Evolutionary conservation across 2,113 vertebrate species (phyloP), one percentile per base, ranked within the genome.

Genomic region (Bagarius yarrelli): DNA sequence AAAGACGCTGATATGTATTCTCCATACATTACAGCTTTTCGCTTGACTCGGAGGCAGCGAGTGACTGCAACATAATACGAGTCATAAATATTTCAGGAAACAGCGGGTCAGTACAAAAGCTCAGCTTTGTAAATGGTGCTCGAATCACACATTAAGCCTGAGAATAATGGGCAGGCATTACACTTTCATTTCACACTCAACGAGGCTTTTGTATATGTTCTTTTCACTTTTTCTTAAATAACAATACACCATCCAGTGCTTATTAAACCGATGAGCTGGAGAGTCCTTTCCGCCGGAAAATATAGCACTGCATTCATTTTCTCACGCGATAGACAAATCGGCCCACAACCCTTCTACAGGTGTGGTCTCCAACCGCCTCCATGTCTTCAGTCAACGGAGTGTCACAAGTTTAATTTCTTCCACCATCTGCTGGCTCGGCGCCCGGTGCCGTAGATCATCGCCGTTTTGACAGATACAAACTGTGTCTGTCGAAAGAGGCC

Each of bases 381-480:
- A 77, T 44, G 79, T 83, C 89, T 87, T 87, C 87, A 84, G 84
- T 88, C 90, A 88, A 73, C 59, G 79, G 81, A 77, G 82, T 89
- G 90, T 91, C 91, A 90, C 90, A 72, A 83, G 87, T 92, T 93
- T 91, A 90, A 93, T 92, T 92, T 91, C 89, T 90, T 86, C 85
- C 84, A 91, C 91, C 90, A 91, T 92, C 92, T 92, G 92, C 90
- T 91, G 91, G 92, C 91, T 87, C 87, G 79, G 89, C 85, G 90
- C 90, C 91, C 85, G 27, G 85, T 78, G 21, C 88, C 88, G 78
- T 92, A 91, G 89, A 92, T 93, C 91, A 92, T 88, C 88, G 84
- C 84, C 78, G 83, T 75, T 23, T 88, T 91, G 92, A 92, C 91
- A 90, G 89, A 84, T 90, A 92, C 90, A 92, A 92, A 93, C 90